phyloP scores from a whole-genome alignment of 2,888 invertebrate genomes.

The Xanthia icteritia region DNA sequence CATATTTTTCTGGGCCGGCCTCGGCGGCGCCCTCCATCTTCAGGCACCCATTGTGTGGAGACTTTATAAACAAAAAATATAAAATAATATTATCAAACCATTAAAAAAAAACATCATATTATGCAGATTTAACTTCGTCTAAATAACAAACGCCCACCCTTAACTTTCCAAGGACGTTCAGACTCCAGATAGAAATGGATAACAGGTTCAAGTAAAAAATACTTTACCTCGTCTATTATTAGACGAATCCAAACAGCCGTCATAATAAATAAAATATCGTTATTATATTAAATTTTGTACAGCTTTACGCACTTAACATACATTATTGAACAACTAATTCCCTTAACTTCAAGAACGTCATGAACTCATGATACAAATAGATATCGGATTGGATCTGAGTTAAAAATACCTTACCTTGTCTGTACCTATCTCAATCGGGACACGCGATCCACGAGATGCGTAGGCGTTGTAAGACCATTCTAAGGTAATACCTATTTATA shows the following conservation, averaged over 20 bases:
- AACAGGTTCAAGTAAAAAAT: slow-evolving; percentile 75
- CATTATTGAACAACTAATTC: slow-evolving; percentile 17
- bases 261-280: slow-evolving; percentile 40
- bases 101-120: slow-evolving; percentile 23
- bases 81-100: not conserved
- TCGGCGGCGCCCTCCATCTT: not conserved
- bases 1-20: not conserved
- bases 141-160: slow-evolving; percentile 45
- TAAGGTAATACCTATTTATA: slow-evolving; percentile 72
- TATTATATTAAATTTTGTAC: slow-evolving; percentile 2
- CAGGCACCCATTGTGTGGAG: too few species aligned
- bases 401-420: slow-evolving; percentile 73
- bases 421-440: slow-evolving; percentile 63
- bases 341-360: slow-evolving; percentile 65
- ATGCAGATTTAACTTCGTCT: slow-evolving; percentile 16
- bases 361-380: slow-evolving; percentile 66
- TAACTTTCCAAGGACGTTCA: slow-evolving; percentile 67
- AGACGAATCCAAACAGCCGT: slow-evolving; percentile 37
- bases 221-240: slow-evolving; percentile 62
- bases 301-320: not conserved
- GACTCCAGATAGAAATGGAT: slow-evolving; percentile 66
- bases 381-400: slow-evolving; percentile 66
- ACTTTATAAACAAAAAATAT: too few species aligned
- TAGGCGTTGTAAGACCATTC: slow-evolving; percentile 78
- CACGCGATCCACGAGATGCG: slow-evolving; percentile 72